Conservation (phyloP, 2,113 vertebrate genomes). For the Caretta caretta region DNA sequence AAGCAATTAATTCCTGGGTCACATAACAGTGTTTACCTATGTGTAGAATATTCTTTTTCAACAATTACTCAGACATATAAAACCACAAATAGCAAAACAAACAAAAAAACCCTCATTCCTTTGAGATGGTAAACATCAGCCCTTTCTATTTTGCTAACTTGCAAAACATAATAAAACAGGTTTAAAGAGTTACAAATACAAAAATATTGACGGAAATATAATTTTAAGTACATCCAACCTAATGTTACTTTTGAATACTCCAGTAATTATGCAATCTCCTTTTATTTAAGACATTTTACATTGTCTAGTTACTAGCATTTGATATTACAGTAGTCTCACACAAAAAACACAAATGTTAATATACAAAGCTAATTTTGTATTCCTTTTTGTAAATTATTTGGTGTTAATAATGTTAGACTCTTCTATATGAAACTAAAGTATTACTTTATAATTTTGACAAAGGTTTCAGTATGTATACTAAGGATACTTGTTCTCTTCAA, state of each 20-base stretch:
- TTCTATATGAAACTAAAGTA: neutral
- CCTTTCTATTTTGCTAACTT: neutral
- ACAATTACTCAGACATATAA: neutral
- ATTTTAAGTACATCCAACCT: neutral
- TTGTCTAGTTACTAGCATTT: neutral
- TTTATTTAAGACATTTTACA: neutral
- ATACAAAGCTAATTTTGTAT: neutral
- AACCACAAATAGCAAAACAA: neutral
- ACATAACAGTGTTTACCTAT: accelerated
- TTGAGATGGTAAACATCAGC: neutral
- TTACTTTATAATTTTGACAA: neutral
- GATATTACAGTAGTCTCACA: neutral
- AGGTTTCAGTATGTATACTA: neutral
- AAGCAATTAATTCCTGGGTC: accelerated
- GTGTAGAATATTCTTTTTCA: neutral
- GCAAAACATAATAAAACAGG: neutral
- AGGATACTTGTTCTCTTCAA: accelerated
- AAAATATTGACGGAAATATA: accelerated
- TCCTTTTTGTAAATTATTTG: neutral
- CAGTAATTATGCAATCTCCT: neutral
- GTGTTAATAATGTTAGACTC: neutral
- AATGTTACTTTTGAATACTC: too few species aligned
- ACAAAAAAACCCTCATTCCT: accelerated
- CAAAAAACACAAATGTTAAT: neutral
- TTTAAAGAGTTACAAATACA: neutral